These are phyloP conservation scores for Eumerus sabulonum DNA, from an alignment of 2,888 invertebrate species.

Conservation along the genomic window DNA sequence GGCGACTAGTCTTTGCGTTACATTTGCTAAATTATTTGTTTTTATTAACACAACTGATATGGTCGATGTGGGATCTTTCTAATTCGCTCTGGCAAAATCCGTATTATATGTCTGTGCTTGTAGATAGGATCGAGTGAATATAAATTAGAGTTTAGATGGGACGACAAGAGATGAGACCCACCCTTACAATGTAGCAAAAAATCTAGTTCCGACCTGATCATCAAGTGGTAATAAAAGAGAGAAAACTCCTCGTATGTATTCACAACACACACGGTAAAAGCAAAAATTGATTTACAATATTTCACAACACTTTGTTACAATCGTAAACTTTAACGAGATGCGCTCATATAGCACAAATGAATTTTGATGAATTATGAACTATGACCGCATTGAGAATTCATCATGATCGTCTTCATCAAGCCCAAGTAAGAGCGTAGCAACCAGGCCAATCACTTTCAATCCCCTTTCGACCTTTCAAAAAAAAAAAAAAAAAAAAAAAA, in stretches of 20 bases:
- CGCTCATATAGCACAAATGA: slow-evolving; percentile 43
- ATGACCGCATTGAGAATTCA: slow-evolving; percentile 42
- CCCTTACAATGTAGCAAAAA: too few relatives aligned
- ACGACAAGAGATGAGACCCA: too few relatives aligned
- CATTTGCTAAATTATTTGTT: slow-evolving; percentile 59
- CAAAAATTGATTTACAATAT: slow-evolving; percentile 46
- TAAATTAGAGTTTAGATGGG: slow-evolving; percentile 1
- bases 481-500: too few relatives aligned
- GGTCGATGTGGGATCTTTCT: slow-evolving; percentile 47
- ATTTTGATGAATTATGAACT: slow-evolving; percentile 53
- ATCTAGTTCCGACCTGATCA: too few relatives aligned
- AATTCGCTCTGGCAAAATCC: slow-evolving; percentile 10
- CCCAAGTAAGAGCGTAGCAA: background rate
- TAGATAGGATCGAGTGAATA: slow-evolving; percentile 9
- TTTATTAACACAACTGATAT: slow-evolving; percentile 26
- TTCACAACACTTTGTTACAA: slow-evolving; percentile 50
- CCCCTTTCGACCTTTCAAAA: too few relatives aligned
- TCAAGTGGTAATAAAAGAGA: too few relatives aligned
- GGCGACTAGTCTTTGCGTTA: slow-evolving; percentile 23
- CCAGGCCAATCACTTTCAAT: background rate
- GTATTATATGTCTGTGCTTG: slow-evolving; percentile 6
- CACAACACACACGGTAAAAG: too few relatives aligned
- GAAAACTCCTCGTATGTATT: too few relatives aligned
- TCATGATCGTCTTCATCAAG: slow-evolving; percentile 6
- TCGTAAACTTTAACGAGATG: slow-evolving; percentile 57